Conservation (phyloP, 2,797 vertebrate genomes). For the Enteromius radiatus region DNA sequence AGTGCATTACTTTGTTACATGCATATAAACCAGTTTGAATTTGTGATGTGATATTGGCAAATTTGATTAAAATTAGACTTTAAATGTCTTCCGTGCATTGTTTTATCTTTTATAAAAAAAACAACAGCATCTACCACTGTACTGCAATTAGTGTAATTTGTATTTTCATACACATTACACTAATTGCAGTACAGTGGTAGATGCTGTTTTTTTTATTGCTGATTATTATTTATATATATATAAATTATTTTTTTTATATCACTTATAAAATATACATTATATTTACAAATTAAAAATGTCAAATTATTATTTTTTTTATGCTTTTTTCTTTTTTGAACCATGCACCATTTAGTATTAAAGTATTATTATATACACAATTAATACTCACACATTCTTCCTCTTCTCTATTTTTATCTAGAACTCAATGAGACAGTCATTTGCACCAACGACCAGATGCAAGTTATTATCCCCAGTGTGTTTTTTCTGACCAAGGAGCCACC, state of each 20-base stretch:
- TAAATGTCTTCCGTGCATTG: not conserved
- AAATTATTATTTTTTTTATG: not conserved
- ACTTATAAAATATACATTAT: not conserved
- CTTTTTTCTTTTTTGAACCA: not conserved
- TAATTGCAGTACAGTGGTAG: no score
- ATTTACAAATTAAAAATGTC: not conserved
- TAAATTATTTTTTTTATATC: not conserved
- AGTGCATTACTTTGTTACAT: not conserved
- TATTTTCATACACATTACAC: no score
- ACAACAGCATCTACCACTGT: not conserved
- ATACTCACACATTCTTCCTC: not conserved
- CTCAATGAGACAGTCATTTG: slow-evolving; percentile 83
- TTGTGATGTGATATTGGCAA: not conserved
- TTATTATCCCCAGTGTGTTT: slow-evolving; percentile 77
- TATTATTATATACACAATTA: not conserved
- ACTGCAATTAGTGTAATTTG: not conserved
- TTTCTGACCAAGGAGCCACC: slow-evolving; percentile 81
- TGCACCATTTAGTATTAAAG: not conserved
- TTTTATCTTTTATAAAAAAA: not conserved
- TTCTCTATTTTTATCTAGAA: slow-evolving; percentile 63
- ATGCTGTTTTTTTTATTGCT: no score
- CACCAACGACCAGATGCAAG: slow-evolving; percentile 80
- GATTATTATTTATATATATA: not conserved
- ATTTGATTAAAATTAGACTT: not conserved
- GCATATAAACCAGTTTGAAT: not conserved